phyloP scores from a whole-genome alignment of 2,113 vertebrate genomes.

The Bombycilla garrulus region DNA sequence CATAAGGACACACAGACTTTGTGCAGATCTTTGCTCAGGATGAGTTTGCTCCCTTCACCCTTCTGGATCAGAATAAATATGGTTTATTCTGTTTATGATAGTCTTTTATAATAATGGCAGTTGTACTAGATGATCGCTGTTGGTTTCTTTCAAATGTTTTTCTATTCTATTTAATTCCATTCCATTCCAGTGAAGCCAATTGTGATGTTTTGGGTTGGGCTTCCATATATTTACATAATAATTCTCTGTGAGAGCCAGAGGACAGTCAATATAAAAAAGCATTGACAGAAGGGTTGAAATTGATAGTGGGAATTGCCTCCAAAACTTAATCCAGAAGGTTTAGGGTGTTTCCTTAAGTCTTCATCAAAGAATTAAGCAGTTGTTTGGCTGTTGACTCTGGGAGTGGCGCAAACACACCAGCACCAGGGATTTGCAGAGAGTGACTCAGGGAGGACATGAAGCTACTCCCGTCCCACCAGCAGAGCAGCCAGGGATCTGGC shows the following conservation, averaged over 20 bases:
- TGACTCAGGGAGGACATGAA: rapidly evolving
- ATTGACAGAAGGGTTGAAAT: not conserved
- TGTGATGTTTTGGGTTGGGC: not conserved
- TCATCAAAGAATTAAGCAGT: not conserved
- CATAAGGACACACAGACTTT: not conserved
- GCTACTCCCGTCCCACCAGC: not conserved
- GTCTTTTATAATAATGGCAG: not conserved
- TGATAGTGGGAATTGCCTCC: not conserved
- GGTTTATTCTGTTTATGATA: not conserved
- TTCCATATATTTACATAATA: not conserved
- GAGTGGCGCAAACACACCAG: not conserved
- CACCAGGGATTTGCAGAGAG: not conserved
- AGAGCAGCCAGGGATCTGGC: rapidly evolving
- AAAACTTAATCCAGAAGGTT: not conserved
- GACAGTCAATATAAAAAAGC: not conserved
- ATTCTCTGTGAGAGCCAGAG: not conserved
- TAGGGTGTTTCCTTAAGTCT: not conserved
- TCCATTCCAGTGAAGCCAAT: not conserved
- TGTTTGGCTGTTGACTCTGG: not conserved
- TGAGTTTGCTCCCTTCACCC: not conserved
- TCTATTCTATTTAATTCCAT: not conserved
- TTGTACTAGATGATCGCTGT: rapidly evolving
- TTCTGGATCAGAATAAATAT: not conserved
- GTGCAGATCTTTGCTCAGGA: not conserved
- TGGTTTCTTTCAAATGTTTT: not conserved